Percentiles rank a stretch among this genome's conserved stretches.
Evolutionary conservation across 2,797 vertebrate species (phyloP).

Genomic region (Poeciliopsis presidionis): DNA sequence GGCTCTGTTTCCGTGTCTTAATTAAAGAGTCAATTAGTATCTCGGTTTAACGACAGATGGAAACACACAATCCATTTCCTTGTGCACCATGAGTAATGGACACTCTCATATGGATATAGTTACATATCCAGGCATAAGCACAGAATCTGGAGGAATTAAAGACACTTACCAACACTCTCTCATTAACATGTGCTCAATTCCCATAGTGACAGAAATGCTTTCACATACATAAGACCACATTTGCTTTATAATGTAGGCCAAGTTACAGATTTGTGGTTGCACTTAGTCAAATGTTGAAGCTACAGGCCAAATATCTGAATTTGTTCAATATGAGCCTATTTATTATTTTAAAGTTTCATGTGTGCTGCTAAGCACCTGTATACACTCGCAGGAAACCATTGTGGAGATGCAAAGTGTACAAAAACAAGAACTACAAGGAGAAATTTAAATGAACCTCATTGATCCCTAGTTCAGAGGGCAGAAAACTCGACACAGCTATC

Average conservation of each 20-base stretch:
- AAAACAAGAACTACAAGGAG: neutral
- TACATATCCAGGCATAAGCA: conserved; percentile 26
- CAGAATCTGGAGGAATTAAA: conserved; percentile 23
- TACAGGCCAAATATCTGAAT: conserved; percentile 34
- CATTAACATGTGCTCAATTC: conserved; percentile 33
- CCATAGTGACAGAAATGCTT: conserved; percentile 32
- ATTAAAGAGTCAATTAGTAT: conserved; percentile 71
- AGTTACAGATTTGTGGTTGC: conserved; percentile 24
- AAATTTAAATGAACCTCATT: neutral
- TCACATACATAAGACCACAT: conserved; percentile 35
- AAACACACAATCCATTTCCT: conserved; percentile 68
- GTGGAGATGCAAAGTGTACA: neutral
- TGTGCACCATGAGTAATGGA: conserved; percentile 39
- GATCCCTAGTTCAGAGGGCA: neutral
- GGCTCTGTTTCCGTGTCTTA: conserved; percentile 61
- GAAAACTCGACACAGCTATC: neutral
- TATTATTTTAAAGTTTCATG: conserved; percentile 34
- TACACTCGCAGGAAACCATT: conserved; percentile 3
- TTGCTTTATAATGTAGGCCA: conserved; percentile 38
- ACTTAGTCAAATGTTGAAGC: neutral
- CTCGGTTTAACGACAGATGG: conserved; percentile 48
- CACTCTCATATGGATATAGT: conserved; percentile 35
- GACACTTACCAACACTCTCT: conserved; percentile 21
- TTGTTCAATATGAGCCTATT: conserved; percentile 42
- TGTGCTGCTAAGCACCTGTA: conserved; percentile 51